phyloP scores from a whole-genome alignment of 2,888 invertebrate species.

The Diplazon laetatorius region DNA sequence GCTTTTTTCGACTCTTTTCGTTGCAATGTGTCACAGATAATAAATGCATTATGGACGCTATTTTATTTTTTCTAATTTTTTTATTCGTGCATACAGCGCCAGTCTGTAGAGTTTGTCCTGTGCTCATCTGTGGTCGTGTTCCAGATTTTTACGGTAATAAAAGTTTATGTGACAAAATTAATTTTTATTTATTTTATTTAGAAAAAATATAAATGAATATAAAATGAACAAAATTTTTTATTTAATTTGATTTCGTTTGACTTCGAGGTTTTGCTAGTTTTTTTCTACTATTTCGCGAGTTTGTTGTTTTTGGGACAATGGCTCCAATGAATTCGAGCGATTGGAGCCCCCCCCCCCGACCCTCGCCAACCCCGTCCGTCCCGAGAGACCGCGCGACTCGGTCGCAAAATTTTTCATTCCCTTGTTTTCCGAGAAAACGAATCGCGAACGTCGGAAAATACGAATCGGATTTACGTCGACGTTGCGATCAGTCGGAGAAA shows the following conservation, averaged over 20 bases:
- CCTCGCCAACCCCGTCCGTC: neutral
- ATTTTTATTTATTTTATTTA: too few species aligned
- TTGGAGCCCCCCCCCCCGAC: neutral
- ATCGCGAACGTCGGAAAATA: constrained; percentile 1
- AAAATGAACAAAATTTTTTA: too few species aligned
- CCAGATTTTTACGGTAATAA: too few species aligned
- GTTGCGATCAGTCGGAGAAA: neutral
- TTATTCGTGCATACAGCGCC: too few species aligned
- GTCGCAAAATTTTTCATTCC: neutral
- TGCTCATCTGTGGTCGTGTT: too few species aligned
- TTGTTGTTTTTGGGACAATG: neutral
- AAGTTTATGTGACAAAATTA: too few species aligned
- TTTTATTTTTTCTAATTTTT: too few species aligned
- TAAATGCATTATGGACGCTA: too few species aligned
- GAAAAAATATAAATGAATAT: too few species aligned
- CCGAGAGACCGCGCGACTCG: neutral
- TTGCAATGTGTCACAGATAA: neutral
- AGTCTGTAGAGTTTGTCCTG: too few species aligned
- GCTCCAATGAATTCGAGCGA: neutral
- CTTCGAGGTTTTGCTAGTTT: neutral
- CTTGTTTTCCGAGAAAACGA: constrained; percentile 15
- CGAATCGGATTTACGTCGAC: constrained; percentile 2
- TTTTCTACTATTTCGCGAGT: neutral
- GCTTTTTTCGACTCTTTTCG: neutral
- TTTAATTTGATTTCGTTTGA: neutral